Evolutionary conservation across 2,888 invertebrate species (phyloP).

Genomic region (Lathronympha strigana): DNA sequence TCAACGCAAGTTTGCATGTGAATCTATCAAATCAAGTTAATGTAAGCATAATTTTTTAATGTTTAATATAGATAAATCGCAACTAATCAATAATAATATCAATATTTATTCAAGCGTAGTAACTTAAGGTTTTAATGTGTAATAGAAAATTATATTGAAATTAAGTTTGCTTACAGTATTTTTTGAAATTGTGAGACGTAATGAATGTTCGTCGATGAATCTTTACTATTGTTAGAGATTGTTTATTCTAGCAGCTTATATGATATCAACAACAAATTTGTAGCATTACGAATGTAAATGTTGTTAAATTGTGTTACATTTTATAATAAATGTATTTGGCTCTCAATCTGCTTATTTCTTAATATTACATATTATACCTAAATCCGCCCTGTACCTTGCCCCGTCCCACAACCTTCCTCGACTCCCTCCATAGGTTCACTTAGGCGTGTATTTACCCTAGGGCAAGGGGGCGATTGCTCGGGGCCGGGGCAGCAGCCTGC

Average conservation of each 20-base stretch:
- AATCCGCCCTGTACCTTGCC: too few relatives aligned
- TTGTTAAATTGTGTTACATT: constrained; percentile 38
- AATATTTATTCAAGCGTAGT: constrained; percentile 29
- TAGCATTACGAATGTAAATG: constrained; percentile 26
- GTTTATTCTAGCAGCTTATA: constrained; percentile 37
- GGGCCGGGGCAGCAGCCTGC: too few relatives aligned
- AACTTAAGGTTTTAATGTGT: constrained; percentile 30
- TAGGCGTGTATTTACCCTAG: too few relatives aligned
- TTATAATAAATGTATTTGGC: constrained; percentile 42
- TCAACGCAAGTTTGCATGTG: neutral
- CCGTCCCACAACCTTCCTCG: neutral
- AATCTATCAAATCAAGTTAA: constrained; percentile 15
- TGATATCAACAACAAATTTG: constrained; percentile 13
- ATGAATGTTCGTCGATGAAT: constrained; percentile 30
- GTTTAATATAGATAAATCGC: constrained; percentile 34
- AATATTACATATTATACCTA: too few relatives aligned
- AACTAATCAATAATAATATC: constrained; percentile 29
- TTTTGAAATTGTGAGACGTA: constrained; percentile 33
- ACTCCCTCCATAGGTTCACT: too few relatives aligned
- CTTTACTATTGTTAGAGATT: constrained; percentile 37
- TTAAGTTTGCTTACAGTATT: constrained; percentile 47
- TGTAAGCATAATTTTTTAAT: constrained; percentile 29
- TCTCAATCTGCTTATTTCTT: constrained; percentile 6
- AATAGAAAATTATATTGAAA: constrained; percentile 28
- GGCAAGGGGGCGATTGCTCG: too few relatives aligned